A percentile compares a stretch with the other conserved stretches of the same genome.
Conservation (phyloP, 2,113 vertebrate species). For the Phalacrocorax carbo region DNA sequence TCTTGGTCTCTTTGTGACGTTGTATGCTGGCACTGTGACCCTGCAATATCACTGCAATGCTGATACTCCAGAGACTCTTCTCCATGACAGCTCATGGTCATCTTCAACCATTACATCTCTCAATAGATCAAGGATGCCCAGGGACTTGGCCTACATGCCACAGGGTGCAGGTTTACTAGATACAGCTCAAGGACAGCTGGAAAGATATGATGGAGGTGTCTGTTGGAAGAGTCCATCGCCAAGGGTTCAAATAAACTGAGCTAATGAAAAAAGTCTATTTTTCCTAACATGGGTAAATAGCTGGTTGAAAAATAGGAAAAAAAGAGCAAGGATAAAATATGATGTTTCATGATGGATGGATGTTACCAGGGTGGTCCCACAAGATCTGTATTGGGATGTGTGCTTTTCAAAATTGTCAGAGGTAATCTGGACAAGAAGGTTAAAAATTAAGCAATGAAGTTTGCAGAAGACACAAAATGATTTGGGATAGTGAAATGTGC, state of each 20-base stretch:
- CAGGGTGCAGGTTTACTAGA: background rate
- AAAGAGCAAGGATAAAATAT: background rate
- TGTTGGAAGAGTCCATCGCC: background rate
- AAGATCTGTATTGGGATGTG: background rate
- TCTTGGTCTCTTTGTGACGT: background rate
- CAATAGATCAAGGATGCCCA: background rate
- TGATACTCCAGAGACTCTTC: background rate
- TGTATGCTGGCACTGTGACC: background rate
- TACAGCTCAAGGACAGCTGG: background rate
- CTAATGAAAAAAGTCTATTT: background rate
- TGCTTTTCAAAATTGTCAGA: background rate
- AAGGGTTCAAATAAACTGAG: background rate
- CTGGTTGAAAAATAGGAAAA: background rate
- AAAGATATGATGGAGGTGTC: background rate
- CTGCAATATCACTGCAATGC: background rate
- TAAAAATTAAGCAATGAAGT: background rate
- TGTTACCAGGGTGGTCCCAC: rapidly evolving
- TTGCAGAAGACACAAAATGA: background rate
- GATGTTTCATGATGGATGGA: background rate
- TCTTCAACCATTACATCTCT: background rate
- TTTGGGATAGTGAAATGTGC: background rate
- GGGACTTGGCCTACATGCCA: background rate
- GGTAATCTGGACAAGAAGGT: background rate
- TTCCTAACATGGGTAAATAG: background rate
- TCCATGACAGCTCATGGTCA: background rate